These are phyloP conservation scores for Megaleporinus macrocephalus DNA, from an alignment of 2,113 vertebrate genomes.

Conservation along the genomic window DNA sequence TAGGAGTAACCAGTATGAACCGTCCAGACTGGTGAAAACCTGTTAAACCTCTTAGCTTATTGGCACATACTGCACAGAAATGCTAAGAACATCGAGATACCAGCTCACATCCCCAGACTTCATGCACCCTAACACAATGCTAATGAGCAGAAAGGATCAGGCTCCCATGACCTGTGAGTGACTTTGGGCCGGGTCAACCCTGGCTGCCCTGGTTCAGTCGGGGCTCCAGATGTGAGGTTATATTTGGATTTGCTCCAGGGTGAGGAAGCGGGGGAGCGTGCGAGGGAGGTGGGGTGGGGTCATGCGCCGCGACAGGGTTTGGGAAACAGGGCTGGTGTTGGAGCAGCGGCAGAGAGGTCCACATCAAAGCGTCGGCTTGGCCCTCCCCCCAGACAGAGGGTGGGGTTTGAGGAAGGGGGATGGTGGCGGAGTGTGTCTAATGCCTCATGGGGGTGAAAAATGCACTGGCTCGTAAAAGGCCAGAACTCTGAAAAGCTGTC, in stretches of 20 bases:
- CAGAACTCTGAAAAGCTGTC: neutral
- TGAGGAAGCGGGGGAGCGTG: constrained; percentile 6
- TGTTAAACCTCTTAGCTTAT: neutral
- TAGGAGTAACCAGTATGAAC: too few species aligned
- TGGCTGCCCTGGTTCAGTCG: constrained; percentile 19
- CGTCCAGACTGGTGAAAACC: too few species aligned
- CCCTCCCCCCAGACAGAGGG: constrained; percentile 12
- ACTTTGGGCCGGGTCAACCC: constrained; percentile 19
- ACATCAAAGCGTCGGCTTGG: constrained; percentile 42
- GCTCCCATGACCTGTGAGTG: constrained; percentile 27
- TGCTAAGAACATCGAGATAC: neutral
- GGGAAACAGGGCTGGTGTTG: constrained; percentile 16
- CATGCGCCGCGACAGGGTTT: constrained; percentile 9
- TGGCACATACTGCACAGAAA: neutral
- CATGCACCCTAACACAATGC: neutral
- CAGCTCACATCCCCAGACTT: neutral
- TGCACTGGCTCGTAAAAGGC: neutral
- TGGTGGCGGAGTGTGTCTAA: neutral
- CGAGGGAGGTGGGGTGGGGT: neutral
- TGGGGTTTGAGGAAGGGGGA: neutral
- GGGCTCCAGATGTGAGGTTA: constrained; percentile 43
- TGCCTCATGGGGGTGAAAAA: neutral
- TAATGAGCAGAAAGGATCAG: neutral
- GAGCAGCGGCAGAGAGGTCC: constrained; percentile 30
- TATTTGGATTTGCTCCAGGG: constrained; percentile 30